Percentiles rank a stretch among this genome's conserved stretches.
Conservation (phyloP, 2,888 invertebrate genomes). For the Coleophora flavipennella region DNA sequence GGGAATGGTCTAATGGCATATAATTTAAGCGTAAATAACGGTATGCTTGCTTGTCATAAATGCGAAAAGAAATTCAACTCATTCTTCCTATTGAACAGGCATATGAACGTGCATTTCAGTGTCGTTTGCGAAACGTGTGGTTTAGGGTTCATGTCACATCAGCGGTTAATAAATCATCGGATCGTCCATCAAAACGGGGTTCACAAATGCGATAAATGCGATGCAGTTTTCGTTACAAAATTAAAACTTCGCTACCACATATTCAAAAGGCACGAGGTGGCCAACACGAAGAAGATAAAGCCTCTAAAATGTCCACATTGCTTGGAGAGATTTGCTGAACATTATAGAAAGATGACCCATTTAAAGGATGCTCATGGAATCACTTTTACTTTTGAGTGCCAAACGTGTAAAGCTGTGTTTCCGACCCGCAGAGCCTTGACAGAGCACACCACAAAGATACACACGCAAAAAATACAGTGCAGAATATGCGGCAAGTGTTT, state of each 20-base stretch:
- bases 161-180: constrained; percentile 50
- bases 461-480: constrained; percentile 56
- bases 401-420: constrained; percentile 41
- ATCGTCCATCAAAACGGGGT: constrained; percentile 55
- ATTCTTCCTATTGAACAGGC: constrained; percentile 53
- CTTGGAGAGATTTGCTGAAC: constrained; percentile 55
- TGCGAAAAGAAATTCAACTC: constrained; percentile 55
- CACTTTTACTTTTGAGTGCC: constrained; percentile 52
- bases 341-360: constrained; percentile 61
- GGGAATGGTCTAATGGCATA: constrained; percentile 61
- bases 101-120: constrained; percentile 61
- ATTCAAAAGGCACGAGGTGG: constrained; percentile 51
- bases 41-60: constrained; percentile 47
- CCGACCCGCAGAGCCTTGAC: constrained; percentile 52
- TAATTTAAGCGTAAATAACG: constrained; percentile 38
- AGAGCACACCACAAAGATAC: constrained; percentile 54
- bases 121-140: constrained; percentile 64
- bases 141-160: constrained; percentile 57
- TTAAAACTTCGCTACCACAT: constrained; percentile 53
- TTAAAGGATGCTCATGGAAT: constrained; percentile 55
- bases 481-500: constrained; percentile 57
- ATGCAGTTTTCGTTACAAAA: constrained; percentile 50
- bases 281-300: constrained; percentile 46
- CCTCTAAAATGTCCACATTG: constrained; percentile 62
- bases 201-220: constrained; percentile 53